Percentiles rank a stretch among this genome's conserved stretches.
Evolutionary conservation across 2,797 vertebrate genomes (phyloP).

Genomic region (Onychomys torridus): DNA sequence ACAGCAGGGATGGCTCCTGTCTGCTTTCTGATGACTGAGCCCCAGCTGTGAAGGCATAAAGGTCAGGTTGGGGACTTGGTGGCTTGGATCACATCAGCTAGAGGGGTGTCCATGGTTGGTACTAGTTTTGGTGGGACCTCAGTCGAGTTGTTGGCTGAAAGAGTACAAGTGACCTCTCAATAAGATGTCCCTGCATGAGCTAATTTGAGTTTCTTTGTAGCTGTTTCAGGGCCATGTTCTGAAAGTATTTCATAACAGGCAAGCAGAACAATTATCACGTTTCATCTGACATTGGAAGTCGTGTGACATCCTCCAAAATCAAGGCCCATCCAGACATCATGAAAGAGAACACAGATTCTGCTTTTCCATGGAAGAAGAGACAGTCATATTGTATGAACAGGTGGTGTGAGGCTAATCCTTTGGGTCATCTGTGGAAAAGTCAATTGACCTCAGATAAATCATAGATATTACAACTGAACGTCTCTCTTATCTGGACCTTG

Average conservation of each 20-base stretch:
- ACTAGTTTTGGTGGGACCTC: background rate
- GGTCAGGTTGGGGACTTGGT: background rate
- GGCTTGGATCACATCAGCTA: background rate
- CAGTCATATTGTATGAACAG: slow-evolving; percentile 6
- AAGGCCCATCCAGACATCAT: background rate
- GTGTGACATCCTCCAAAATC: slow-evolving; percentile 26
- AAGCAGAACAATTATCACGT: background rate
- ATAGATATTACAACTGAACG: background rate
- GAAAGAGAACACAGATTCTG: background rate
- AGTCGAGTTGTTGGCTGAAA: background rate
- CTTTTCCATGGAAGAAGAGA: background rate
- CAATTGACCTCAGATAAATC: background rate
- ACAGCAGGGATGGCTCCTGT: background rate
- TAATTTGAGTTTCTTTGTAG: slow-evolving; percentile 6
- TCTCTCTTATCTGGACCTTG: background rate
- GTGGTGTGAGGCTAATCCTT: background rate
- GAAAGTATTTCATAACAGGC: slow-evolving; percentile 22
- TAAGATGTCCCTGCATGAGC: background rate
- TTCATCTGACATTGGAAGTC: slow-evolving; percentile 30
- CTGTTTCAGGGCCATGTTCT: background rate
- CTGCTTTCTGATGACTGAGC: background rate
- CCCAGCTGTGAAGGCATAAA: background rate
- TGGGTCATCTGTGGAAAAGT: slow-evolving; percentile 6
- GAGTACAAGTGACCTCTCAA: background rate
- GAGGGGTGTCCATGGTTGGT: background rate